Evolutionary conservation across 1,140 invertebrate species (phyloP), one percentile per base, ranked within the genome.

Genomic region (Chlorops oryzae): DNA sequence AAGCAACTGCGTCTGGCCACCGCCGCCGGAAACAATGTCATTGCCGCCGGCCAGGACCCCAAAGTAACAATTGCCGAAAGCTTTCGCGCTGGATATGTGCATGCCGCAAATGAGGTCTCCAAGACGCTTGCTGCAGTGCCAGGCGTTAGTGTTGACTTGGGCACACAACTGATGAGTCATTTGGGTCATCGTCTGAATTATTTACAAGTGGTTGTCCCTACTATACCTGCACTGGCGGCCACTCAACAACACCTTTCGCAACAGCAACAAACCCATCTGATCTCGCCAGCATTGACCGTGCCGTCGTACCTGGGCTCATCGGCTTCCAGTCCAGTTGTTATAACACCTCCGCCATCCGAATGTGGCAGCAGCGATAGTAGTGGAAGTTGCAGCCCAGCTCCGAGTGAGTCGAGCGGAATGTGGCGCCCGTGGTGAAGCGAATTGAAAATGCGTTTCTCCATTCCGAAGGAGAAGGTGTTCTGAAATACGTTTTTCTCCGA

Each of bases 91-190:
- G 88, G 88, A 22, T 90, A 89, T 59, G 84, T 84, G 47, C 87
- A 88, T 65, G 90, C 88, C 55, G 87, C 87, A 17, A 82, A 82
- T 10, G 87, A 91, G 71, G 87, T 72, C 2, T 68, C 70, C 38
- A 72, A 88, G 35, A 94, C 87, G 58, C 72, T 96, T 58, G 85
- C 87, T 3, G 80, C 86, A n/a, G 82, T 87, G 10, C 87, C 89
- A 7, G 86, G 87, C 38, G 86, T 93, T 23, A 91, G 93, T 66
- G 83, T 90, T 22, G 81, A 85, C 56, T 74, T 92, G 24, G 88
- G 89, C n/a, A 89, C 88, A 22, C 86, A 88, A 59, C 77, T 92
- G 34, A 89, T 92, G 86, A 88, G 87, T 25, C 90, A 92, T 65
- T 77, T 93, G 44, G 88, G 87, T 18, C 84, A 88, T 73, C 81